These are phyloP conservation scores for Abrostola triplasia DNA, from an alignment of 2,888 invertebrate species.

Conservation along the genomic window DNA sequence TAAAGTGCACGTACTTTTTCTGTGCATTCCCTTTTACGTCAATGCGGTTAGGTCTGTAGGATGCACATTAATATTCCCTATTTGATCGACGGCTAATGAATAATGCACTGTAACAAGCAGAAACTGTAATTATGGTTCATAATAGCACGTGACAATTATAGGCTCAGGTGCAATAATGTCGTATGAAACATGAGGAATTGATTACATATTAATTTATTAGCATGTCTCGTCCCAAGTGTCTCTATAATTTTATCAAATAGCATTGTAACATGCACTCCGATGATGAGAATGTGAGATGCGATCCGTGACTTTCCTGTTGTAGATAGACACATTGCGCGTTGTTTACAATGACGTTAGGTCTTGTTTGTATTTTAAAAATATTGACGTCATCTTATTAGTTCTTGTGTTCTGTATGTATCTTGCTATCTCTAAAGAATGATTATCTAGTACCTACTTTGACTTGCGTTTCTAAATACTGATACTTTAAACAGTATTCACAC, in stretches of 20 bases:
- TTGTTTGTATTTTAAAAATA: too few relatives aligned
- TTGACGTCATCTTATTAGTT: too few relatives aligned
- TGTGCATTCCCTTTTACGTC: conserved; percentile 13
- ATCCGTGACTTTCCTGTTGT: too few relatives aligned
- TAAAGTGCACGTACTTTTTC: conserved; percentile 7
- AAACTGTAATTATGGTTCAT: conserved; percentile 27
- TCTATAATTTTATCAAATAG: neutral
- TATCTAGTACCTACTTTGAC: too few relatives aligned
- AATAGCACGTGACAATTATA: conserved; percentile 32
- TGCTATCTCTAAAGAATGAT: too few relatives aligned
- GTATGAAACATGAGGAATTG: conserved; percentile 13
- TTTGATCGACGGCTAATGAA: conserved; percentile 30
- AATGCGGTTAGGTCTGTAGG: conserved; percentile 15
- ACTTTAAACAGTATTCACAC: neutral
- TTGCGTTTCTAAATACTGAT: neutral
- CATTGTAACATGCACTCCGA: too few relatives aligned
- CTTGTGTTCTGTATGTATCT: too few relatives aligned
- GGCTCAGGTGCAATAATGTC: conserved; percentile 28
- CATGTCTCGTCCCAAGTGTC: neutral
- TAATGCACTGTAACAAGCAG: conserved; percentile 33
- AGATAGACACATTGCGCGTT: too few relatives aligned
- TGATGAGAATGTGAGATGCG: too few relatives aligned
- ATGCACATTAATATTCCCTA: conserved; percentile 21
- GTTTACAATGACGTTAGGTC: too few relatives aligned
- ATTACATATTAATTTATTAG: neutral